These are phyloP conservation scores for Acronicta aceris DNA, from an alignment of 2,888 invertebrate genomes.

Conservation along the genomic window DNA sequence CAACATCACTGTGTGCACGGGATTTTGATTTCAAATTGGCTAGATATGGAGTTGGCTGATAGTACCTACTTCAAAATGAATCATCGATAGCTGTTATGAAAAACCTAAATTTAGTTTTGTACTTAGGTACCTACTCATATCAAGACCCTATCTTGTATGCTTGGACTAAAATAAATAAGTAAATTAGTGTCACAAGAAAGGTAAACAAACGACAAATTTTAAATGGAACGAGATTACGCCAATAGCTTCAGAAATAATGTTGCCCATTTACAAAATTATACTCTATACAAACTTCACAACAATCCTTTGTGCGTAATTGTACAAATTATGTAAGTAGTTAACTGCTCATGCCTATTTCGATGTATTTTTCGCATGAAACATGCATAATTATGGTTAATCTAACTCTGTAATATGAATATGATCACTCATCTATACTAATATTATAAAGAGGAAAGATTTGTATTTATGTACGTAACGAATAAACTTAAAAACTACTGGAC, in stretches of 20 bases:
- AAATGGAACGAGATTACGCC: conserved; percentile 4
- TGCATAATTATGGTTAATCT: conserved; percentile 5
- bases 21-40: too few relatives aligned
- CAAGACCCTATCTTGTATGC: neutral
- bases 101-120: neutral
- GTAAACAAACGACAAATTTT: neutral
- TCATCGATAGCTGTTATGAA: neutral
- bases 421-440: too few relatives aligned
- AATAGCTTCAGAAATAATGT: conserved; percentile 17
- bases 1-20: too few relatives aligned
- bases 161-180: too few relatives aligned
- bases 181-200: neutral
- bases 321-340: conserved; percentile 28
- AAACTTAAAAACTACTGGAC: too few relatives aligned
- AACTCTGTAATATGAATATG: neutral
- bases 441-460: too few relatives aligned
- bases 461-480: too few relatives aligned
- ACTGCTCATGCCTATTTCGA: conserved; percentile 4
- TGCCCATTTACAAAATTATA: conserved; percentile 25
- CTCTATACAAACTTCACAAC: conserved; percentile 7
- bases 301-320: conserved; percentile 28
- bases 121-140: too few relatives aligned
- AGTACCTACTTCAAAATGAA: too few relatives aligned
- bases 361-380: conserved; percentile 11
- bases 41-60: too few relatives aligned